Evolutionary conservation across 2,797 vertebrate genomes (phyloP).

Genomic region (Harpagifer antarcticus): DNA sequence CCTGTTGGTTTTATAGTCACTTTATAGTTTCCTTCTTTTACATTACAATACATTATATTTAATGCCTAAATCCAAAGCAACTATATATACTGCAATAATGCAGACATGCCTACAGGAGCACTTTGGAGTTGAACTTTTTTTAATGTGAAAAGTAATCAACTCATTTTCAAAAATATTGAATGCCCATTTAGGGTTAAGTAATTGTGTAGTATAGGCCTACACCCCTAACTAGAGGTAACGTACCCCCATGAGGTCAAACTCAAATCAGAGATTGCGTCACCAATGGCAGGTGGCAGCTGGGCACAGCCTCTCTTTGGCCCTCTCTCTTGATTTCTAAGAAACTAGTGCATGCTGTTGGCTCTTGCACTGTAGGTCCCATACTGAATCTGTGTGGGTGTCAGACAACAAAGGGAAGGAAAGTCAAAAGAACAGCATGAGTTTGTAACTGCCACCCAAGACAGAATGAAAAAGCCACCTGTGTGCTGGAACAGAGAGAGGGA

Average conservation of each 20-base stretch:
- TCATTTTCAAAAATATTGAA: too few species aligned
- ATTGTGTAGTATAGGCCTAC: background rate
- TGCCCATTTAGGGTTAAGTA: background rate
- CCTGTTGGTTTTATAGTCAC: background rate
- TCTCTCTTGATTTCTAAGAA: conserved; percentile 26
- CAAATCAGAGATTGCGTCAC: background rate
- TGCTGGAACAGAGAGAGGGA: background rate
- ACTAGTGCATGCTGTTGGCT: conserved; percentile 16
- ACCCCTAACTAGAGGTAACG: background rate
- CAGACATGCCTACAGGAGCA: too few species aligned
- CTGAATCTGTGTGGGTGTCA: conserved; percentile 34
- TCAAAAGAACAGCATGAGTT: conserved; percentile 20
- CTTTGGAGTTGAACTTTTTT: too few species aligned
- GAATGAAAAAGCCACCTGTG: conserved; percentile 32
- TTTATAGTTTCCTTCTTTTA: background rate
- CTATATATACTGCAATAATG: too few species aligned
- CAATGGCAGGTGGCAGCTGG: conserved; percentile 8
- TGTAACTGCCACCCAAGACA: conserved; percentile 18
- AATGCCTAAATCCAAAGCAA: too few species aligned
- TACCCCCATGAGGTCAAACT: background rate
- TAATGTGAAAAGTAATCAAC: too few species aligned
- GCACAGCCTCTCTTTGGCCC: background rate
- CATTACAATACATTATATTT: too few species aligned
- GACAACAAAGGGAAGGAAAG: conserved; percentile 15
- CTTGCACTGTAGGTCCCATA: conserved; percentile 9